Percentiles rank a stretch among this genome's conserved stretches.
Conservation (phyloP, 30 jellyfish, hydroid and myxozoan genomes). For the Turritopsis rubra region DNA sequence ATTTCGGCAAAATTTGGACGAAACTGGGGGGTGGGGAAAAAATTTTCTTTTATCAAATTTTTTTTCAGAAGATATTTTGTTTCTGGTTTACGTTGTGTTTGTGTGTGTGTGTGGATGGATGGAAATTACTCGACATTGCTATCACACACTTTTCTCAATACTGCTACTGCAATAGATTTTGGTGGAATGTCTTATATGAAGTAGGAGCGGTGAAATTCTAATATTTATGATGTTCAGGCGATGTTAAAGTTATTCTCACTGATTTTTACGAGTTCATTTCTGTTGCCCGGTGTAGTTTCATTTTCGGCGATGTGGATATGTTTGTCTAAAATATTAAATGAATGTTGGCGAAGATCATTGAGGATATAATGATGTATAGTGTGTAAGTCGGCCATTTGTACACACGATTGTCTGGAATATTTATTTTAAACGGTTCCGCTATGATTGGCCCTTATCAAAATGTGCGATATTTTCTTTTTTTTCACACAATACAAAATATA, state of each 20-base stretch:
- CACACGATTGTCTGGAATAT: not conserved
- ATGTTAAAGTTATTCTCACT: not conserved
- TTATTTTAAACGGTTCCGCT: not conserved
- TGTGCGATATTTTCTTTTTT: not conserved
- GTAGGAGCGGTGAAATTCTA: not conserved
- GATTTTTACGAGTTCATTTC: not conserved
- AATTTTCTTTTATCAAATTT: not conserved
- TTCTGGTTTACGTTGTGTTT: not conserved
- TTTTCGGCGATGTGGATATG: not conserved
- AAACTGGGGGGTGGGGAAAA: not conserved
- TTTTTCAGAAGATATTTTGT: not conserved
- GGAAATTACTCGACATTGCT: not conserved
- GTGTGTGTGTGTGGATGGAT: not conserved
- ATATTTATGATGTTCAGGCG: not conserved
- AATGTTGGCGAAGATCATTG: not conserved
- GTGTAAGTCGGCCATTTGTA: not conserved
- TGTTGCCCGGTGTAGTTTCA: not conserved
- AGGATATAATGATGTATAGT: too few species aligned
- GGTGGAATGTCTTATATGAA: not conserved
- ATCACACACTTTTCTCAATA: not conserved
- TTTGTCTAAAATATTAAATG: too few species aligned
- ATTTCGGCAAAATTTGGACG: not conserved
- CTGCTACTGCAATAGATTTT: not conserved
- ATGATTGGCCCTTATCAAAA: not conserved
- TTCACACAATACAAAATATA: not conserved